A percentile compares a stretch with the other conserved stretches of the same genome.
Conservation (phyloP, 2,797 vertebrate species). For the Darevskia nairensis region DNA sequence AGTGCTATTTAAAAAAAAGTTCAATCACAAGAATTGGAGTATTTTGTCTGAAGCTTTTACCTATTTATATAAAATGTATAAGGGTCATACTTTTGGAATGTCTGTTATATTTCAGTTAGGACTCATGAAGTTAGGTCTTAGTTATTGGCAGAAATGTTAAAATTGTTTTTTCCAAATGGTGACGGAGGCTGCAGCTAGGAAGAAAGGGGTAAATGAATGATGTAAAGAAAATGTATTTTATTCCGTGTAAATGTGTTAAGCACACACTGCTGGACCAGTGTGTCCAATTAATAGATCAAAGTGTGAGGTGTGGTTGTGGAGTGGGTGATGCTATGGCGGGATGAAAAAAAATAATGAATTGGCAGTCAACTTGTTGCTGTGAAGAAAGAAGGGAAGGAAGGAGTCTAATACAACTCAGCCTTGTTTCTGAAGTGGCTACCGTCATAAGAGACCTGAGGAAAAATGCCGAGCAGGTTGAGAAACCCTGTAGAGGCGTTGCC, state of each 20-base stretch:
- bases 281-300: background rate
- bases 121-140: background rate
- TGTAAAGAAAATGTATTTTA: background rate
- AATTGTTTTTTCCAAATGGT: conserved; percentile 11
- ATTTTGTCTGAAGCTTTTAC: conserved; percentile 66
- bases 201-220: conserved; percentile 5
- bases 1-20: conserved; percentile 59
- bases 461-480: background rate
- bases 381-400: conserved; percentile 9
- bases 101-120: conserved; percentile 18
- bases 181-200: background rate
- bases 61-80: conserved; percentile 67
- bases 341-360: background rate
- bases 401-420: background rate
- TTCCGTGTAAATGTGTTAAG: conserved; percentile 12
- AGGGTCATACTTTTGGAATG: conserved; percentile 44
- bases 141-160: conserved; percentile 23
- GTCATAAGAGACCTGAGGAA: conserved; percentile 12
- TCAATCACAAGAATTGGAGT: conserved; percentile 51
- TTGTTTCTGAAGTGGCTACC: background rate
- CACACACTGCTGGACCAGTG: background rate
- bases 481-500: background rate
- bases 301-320: background rate
- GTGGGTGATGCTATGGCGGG: background rate
- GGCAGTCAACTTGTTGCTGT: background rate